Evolutionary conservation across 1,140 invertebrate genomes (phyloP).

Genomic region (Zophobas morio): DNA sequence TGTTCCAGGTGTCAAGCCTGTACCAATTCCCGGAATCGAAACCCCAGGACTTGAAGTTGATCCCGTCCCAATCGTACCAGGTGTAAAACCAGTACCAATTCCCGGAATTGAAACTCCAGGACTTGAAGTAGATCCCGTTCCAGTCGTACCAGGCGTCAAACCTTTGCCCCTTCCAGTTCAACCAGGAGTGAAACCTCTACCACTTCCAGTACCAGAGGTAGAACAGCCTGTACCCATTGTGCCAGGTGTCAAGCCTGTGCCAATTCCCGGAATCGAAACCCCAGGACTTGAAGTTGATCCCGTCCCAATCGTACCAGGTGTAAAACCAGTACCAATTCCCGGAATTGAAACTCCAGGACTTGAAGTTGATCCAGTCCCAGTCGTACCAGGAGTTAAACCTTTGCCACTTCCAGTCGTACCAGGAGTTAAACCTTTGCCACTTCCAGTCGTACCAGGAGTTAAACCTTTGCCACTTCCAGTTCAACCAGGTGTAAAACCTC

Average conservation of each 20-base stretch:
- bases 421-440: too few species aligned
- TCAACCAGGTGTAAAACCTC: too few species aligned
- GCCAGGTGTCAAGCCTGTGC: conserved; percentile 20
- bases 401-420: too few species aligned
- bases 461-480: too few species aligned
- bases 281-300: conserved; percentile 16
- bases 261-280: conserved; percentile 8
- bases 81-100: conserved; percentile 3
- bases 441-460: too few species aligned
- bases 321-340: conserved; percentile 16
- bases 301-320: conserved; percentile 19
- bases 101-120: conserved; percentile 30
- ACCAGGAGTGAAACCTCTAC: too few species aligned
- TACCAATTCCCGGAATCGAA: conserved; percentile 8
- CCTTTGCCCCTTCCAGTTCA: too few species aligned
- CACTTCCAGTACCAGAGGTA: too few species aligned
- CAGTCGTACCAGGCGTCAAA: neutral
- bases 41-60: conserved; percentile 13
- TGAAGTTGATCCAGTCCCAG: neutral
- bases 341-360: conserved; percentile 5
- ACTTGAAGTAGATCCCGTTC: neutral
- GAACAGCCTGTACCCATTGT: conserved; percentile 6
- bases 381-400: neutral
- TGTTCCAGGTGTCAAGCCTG: conserved; percentile 2
- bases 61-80: conserved; percentile 1